Percentiles rank a stretch among this genome's conserved stretches.
Evolutionary conservation across 2,797 vertebrate genomes (phyloP).

Genomic region (Novumbra hubbsi): DNA sequence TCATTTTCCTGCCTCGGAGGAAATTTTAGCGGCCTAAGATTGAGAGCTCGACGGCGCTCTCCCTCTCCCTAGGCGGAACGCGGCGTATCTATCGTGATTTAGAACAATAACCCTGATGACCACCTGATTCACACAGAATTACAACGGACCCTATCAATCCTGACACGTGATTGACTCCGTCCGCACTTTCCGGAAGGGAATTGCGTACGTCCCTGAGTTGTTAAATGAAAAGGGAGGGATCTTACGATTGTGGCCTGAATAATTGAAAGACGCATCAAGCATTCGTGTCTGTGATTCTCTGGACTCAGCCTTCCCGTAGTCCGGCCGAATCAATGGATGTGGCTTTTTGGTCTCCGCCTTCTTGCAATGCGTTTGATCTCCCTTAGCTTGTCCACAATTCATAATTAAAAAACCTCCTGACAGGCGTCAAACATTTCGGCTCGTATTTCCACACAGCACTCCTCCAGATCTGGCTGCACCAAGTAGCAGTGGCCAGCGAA

Average conservation of each 20-base stretch:
- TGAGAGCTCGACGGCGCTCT: conserved; percentile 35
- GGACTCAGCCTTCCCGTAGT: conserved; percentile 54
- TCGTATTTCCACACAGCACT: conserved; percentile 23
- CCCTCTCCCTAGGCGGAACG: conserved; percentile 34
- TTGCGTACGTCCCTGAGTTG: conserved; percentile 18
- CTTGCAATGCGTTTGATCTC: conserved; percentile 18
- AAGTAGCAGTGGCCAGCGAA: conserved; percentile 7
- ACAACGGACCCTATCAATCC: conserved; percentile 35
- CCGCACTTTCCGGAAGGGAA: neutral
- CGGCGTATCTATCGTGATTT: conserved; percentile 4
- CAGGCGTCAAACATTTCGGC: conserved; percentile 13
- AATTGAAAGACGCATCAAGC: conserved; percentile 53
- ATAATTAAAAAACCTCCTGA: conserved; percentile 32
- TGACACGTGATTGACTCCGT: conserved; percentile 15
- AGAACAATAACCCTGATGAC: conserved; percentile 22
- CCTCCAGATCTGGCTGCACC: neutral
- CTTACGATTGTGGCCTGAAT: conserved; percentile 46
- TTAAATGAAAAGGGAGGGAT: conserved; percentile 37
- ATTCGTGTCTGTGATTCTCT: conserved; percentile 28
- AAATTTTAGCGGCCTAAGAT: conserved; percentile 53
- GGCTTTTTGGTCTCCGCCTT: neutral
- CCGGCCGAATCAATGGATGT: conserved; percentile 31
- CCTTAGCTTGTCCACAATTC: conserved; percentile 13
- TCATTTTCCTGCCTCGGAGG: conserved; percentile 51
- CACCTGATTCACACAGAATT: conserved; percentile 28